Evolutionary conservation across 1,140 invertebrate genomes (phyloP).

Genomic region (Acromyrmex charruanus): DNA sequence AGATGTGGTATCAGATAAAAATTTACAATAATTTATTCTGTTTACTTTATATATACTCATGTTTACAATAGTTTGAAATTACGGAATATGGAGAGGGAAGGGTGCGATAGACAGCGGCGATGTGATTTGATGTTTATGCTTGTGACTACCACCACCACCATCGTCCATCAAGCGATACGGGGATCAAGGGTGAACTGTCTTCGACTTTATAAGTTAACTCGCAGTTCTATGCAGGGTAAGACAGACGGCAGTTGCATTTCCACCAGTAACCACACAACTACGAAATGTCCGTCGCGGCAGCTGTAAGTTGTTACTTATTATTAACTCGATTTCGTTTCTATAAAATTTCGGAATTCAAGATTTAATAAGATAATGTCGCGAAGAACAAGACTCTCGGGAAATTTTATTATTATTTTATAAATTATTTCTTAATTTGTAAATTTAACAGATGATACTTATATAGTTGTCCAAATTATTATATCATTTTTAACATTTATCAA

Average conservation of each 20-base stretch:
- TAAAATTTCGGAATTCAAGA: background rate
- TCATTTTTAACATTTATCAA: background rate
- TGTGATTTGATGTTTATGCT: conserved; percentile 59
- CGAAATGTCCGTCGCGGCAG: conserved; percentile 78
- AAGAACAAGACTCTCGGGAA: background rate
- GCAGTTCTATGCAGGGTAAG: conserved; percentile 63
- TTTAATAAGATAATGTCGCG: background rate
- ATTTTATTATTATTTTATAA: conserved; percentile 15
- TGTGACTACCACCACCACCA: conserved; percentile 53
- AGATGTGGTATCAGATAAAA: background rate
- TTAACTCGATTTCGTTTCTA: background rate
- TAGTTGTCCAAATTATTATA: background rate
- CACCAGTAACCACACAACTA: conserved; percentile 43
- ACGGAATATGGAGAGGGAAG: background rate
- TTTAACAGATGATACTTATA: background rate
- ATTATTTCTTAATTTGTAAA: background rate
- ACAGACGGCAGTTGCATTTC: conserved; percentile 75
- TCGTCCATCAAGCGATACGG: conserved; percentile 58
- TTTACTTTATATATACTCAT: background rate
- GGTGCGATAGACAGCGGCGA: background rate
- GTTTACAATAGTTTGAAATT: conserved; percentile 4
- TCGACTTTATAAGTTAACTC: conserved; percentile 83
- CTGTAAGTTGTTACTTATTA: conserved; percentile 74
- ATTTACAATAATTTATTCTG: background rate
- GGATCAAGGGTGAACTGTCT: conserved; percentile 80